phyloP scores from a whole-genome alignment of 2,888 invertebrate species.

The Pristionchus arcanus region DNA sequence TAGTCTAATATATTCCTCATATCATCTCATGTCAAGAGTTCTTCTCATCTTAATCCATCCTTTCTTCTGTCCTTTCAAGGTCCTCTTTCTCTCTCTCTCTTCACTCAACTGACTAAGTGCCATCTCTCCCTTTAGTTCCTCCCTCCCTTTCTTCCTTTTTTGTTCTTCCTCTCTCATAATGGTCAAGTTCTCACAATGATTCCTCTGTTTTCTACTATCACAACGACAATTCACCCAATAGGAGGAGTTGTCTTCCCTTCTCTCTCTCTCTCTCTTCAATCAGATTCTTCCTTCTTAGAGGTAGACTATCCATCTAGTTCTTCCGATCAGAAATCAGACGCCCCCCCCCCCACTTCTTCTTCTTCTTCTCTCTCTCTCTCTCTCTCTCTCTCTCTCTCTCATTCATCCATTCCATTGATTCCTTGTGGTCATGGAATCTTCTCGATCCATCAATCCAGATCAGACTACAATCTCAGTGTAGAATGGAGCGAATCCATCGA shows the following conservation, averaged over 20 bases:
- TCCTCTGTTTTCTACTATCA: not conserved
- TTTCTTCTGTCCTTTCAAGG: slow-evolving; percentile 30
- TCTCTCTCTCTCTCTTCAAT: not conserved
- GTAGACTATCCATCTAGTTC: not conserved
- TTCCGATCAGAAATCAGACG: slow-evolving; percentile 11
- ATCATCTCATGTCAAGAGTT: slow-evolving; percentile 12
- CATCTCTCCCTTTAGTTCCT: not conserved
- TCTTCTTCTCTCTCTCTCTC: too few species aligned
- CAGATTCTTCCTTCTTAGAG: not conserved
- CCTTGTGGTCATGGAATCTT: slow-evolving; percentile 1
- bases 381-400: too few species aligned
- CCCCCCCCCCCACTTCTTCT: too few species aligned
- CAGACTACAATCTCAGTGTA: not conserved
- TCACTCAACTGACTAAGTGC: slow-evolving; percentile 2
- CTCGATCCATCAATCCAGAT: not conserved
- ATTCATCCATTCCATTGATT: not conserved
- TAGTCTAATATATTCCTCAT: slow-evolving; percentile 2
- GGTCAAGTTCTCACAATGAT: not conserved
- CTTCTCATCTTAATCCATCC: slow-evolving; percentile 30
- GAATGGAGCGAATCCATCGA: slow-evolving; percentile 3
- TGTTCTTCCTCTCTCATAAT: not conserved
- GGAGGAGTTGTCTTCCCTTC: not conserved
- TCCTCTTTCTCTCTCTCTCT: slow-evolving; percentile 27
- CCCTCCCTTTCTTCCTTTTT: not conserved
- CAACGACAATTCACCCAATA: not conserved